A percentile compares a stretch with the other conserved stretches of the same genome.
These are phyloP conservation scores for Acronicta aceris DNA, from an alignment of 2,888 invertebrate genomes.

Conservation along the genomic window DNA sequence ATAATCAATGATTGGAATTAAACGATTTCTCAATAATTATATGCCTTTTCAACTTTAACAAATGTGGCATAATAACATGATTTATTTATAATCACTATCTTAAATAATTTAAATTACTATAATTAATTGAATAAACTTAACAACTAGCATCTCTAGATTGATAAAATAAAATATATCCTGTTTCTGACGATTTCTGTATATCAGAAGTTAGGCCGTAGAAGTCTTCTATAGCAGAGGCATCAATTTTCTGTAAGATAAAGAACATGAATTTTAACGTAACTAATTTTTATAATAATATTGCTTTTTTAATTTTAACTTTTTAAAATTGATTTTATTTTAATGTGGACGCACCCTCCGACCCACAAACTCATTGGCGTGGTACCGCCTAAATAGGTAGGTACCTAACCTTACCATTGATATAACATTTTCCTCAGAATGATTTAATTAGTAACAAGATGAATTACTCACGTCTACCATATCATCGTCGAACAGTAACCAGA, in stretches of 20 bases:
- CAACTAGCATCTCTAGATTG: conserved; percentile 95
- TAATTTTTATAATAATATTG: too few relatives aligned
- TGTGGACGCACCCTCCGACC: too few relatives aligned
- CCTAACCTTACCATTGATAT: too few relatives aligned
- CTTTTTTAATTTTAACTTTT: too few relatives aligned
- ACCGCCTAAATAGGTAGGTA: too few relatives aligned
- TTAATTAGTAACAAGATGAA: not conserved
- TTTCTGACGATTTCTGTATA: conserved; percentile 99
- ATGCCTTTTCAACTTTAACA: conserved; percentile 87
- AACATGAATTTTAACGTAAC: too few relatives aligned
- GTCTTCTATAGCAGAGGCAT: conserved; percentile 99
- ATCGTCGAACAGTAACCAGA: conserved; percentile 99
- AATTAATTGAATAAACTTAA: conserved; percentile 82
- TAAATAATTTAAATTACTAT: conserved; percentile 84
- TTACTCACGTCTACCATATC: conserved; percentile 99
- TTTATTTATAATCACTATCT: conserved; percentile 77
- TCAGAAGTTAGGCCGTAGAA: conserved; percentile 99
- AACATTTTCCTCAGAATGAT: too few relatives aligned
- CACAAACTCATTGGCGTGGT: too few relatives aligned
- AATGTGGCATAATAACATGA: conserved; percentile 83
- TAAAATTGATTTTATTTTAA: too few relatives aligned
- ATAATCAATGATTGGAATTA: conserved; percentile 75
- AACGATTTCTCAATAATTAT: conserved; percentile 81
- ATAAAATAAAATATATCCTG: conserved; percentile 99
- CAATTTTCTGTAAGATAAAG: conserved; percentile 95